Conservation (phyloP, 2,888 invertebrate genomes). For the Drosophila formosana region DNA sequence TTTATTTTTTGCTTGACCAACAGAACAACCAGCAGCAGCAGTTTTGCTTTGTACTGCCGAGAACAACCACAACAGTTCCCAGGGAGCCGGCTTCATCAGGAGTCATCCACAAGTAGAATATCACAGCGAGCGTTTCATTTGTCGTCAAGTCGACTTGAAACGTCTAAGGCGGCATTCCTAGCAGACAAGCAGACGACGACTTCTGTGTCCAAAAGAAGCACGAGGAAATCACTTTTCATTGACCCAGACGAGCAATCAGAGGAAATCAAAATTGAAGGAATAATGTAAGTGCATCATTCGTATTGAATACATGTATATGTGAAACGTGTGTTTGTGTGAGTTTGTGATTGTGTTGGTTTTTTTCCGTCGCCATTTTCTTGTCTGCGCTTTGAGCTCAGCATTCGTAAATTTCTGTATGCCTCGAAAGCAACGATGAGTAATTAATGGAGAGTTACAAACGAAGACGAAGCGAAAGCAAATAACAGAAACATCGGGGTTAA, state of each 20-base stretch:
- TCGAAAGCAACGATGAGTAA: constrained; percentile 69
- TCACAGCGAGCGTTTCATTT: constrained; percentile 65
- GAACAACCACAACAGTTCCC: constrained; percentile 74
- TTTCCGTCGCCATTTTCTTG: constrained; percentile 76
- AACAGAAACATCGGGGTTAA: constrained; percentile 9
- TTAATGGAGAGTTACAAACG: constrained; percentile 58
- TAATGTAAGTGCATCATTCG: constrained; percentile 66
- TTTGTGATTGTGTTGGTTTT: constrained; percentile 52
- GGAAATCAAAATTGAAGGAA: constrained; percentile 75
- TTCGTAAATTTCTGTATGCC: constrained; percentile 66
- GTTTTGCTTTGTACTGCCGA: constrained; percentile 75
- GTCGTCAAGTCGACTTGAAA: constrained; percentile 54
- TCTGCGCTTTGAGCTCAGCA: constrained; percentile 47
- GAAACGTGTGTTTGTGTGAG: constrained; percentile 4
- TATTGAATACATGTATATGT: constrained; percentile 1
- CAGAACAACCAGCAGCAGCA: constrained; percentile 77
- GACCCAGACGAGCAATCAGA: constrained; percentile 75
- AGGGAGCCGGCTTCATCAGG: constrained; percentile 60
- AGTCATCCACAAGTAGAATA: constrained; percentile 45
- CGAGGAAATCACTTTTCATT: constrained; percentile 66
- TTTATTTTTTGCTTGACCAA: constrained; percentile 83
- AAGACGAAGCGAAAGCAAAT: constrained; percentile 29
- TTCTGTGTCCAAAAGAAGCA: constrained; percentile 37
- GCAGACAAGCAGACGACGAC: constrained; percentile 56
- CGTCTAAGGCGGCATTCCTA: constrained; percentile 54